A percentile compares a stretch with the other conserved stretches of the same genome.
phyloP scores from a whole-genome alignment of 2,888 invertebrate genomes.

The Hirudinaria manillensis region DNA sequence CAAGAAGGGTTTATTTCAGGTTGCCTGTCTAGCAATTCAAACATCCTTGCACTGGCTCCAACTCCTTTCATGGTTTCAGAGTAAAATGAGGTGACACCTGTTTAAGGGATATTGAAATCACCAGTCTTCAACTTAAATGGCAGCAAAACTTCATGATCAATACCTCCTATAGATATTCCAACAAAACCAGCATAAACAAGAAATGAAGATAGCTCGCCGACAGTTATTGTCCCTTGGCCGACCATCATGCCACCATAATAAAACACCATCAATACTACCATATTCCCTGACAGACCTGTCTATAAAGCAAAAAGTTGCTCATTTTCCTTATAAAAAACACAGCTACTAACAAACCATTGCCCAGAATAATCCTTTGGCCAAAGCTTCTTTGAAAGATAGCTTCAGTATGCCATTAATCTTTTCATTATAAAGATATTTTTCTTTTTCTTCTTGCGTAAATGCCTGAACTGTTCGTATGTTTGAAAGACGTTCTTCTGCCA shows the following conservation, averaged over 20 bases:
- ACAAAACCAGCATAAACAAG: constrained; percentile 88
- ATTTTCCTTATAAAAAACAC: not conserved
- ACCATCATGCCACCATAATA: constrained; percentile 88
- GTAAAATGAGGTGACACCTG: constrained; percentile 77
- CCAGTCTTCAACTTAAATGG: not conserved
- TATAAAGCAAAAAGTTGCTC: constrained; percentile 36
- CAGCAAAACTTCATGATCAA: not conserved
- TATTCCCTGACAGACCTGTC: constrained; percentile 70
- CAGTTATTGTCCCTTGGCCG: constrained; percentile 64
- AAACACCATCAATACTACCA: constrained; percentile 79
- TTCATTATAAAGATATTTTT: constrained; percentile 65
- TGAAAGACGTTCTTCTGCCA: constrained; percentile 78
- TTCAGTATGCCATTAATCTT: constrained; percentile 68
- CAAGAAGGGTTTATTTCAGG: not conserved
- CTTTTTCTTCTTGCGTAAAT: constrained; percentile 77
- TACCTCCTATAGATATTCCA: constrained; percentile 78
- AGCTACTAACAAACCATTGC: constrained; percentile 65
- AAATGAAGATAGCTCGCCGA: constrained; percentile 86
- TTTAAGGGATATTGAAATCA: not conserved
- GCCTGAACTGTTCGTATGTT: constrained; percentile 88
- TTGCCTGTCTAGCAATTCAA: constrained; percentile 77
- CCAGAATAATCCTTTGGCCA: constrained; percentile 81
- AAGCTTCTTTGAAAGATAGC: constrained; percentile 78
- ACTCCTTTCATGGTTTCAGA: constrained; percentile 86
- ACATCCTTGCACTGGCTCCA: constrained; percentile 81